phyloP scores from a whole-genome alignment of 1,140 invertebrate species.

The Pissodes strobi region DNA sequence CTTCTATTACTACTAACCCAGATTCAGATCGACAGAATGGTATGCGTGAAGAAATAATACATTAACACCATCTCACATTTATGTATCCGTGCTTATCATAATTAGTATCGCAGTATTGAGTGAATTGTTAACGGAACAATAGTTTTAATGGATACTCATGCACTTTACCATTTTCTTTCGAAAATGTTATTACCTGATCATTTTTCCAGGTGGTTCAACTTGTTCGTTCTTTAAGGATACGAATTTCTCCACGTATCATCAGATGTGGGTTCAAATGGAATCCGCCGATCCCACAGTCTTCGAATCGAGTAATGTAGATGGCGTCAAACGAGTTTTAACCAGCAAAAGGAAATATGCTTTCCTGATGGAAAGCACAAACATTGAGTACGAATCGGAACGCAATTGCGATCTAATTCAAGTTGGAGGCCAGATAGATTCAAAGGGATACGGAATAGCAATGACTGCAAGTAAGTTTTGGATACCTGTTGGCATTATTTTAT shows the following conservation, averaged over 20 bases:
- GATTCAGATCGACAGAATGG: too few species aligned
- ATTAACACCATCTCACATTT: too few species aligned
- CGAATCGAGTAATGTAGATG: constrained; percentile 78
- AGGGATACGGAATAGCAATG: constrained; percentile 82
- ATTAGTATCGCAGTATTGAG: too few species aligned
- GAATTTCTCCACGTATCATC: constrained; percentile 70
- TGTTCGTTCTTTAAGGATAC: constrained; percentile 59
- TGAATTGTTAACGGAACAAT: too few species aligned
- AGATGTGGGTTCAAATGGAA: constrained; percentile 78
- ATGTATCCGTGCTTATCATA: too few species aligned
- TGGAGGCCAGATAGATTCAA: constrained; percentile 75
- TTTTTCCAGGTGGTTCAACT: constrained; percentile 38
- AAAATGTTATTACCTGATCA: too few species aligned
- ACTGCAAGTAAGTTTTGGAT: constrained; percentile 65
- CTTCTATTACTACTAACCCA: too few species aligned
- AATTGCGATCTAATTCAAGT: constrained; percentile 79
- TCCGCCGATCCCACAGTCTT: constrained; percentile 82
- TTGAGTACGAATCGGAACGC: constrained; percentile 77
- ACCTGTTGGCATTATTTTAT: too few species aligned
- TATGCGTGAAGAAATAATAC: too few species aligned
- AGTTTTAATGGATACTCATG: too few species aligned
- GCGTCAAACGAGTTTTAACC: constrained; percentile 77
- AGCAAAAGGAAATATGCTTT: constrained; percentile 75
- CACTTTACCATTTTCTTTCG: too few species aligned
- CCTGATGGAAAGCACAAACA: constrained; percentile 82